phyloP scores from a whole-genome alignment of 2,113 vertebrate species.

The Amphilophus citrinellus region DNA sequence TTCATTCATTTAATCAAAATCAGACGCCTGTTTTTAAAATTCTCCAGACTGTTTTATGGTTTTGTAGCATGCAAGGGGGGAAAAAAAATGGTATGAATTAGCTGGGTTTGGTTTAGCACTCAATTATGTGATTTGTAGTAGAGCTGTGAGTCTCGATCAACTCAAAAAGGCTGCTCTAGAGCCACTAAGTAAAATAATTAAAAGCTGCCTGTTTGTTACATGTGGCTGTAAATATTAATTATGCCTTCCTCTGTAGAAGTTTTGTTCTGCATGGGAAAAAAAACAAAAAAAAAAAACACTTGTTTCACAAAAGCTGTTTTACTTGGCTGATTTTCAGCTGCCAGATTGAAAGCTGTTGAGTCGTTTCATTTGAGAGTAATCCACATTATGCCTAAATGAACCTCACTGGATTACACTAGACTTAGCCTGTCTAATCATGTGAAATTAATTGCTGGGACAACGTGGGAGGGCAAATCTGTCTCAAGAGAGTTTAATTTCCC shows the following conservation, averaged over 20 bases:
- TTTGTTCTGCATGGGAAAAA: not conserved
- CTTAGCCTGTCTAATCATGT: conserved; percentile 65
- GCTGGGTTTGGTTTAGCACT: conserved; percentile 47
- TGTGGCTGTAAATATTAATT: conserved; percentile 17
- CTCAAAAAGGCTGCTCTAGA: conserved; percentile 11
- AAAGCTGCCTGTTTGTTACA: not conserved
- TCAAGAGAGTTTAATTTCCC: conserved; percentile 40
- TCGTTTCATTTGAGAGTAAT: conserved; percentile 55
- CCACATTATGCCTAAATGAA: conserved; percentile 53
- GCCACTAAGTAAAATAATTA: conserved; percentile 6
- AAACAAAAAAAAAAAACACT: not conserved
- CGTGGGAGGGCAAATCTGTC: conserved; percentile 58
- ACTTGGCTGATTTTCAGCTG: conserved; percentile 45
- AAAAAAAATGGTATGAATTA: conserved; percentile 21
- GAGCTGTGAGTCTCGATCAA: conserved; percentile 31
- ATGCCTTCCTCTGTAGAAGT: conserved; percentile 7
- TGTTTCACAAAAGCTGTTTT: conserved; percentile 39
- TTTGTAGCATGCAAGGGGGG: not conserved
- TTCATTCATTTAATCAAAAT: conserved; percentile 14
- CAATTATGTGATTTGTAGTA: conserved; percentile 55
- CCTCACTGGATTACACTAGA: conserved; percentile 50
- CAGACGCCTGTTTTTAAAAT: not conserved
- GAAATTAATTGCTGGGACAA: conserved; percentile 69
- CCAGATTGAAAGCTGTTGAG: conserved; percentile 23
- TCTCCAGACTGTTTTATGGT: not conserved